Conservation (phyloP, 2,797 vertebrate genomes). For the Avahi laniger region DNA sequence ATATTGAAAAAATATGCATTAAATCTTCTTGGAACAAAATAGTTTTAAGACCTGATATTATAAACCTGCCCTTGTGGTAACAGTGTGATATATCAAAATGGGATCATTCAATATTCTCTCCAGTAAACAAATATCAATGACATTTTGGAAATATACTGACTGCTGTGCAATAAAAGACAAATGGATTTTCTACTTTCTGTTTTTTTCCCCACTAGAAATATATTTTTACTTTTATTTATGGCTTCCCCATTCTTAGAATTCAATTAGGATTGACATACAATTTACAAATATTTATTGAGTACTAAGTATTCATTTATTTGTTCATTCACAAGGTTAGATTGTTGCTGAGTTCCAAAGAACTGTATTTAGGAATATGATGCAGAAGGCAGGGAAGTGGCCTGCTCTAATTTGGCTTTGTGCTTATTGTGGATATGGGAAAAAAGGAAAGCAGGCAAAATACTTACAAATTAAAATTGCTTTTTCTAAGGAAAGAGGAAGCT, state of each 20-base stretch:
- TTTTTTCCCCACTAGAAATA: background rate
- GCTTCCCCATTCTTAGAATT: background rate
- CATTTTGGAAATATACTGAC: background rate
- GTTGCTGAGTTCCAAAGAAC: background rate
- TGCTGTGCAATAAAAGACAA: background rate
- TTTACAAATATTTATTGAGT: background rate
- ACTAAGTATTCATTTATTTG: background rate
- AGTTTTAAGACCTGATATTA: constrained; percentile 53
- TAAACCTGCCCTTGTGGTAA: constrained; percentile 41
- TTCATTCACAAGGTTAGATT: background rate
- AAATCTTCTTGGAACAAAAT: background rate
- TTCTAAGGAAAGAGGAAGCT: background rate
- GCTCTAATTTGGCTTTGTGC: background rate
- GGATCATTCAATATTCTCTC: background rate
- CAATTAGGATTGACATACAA: background rate
- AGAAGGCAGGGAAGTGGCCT: background rate
- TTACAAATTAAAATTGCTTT: constrained; percentile 33
- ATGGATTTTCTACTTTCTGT: background rate
- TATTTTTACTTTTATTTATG: background rate
- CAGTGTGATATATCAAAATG: background rate
- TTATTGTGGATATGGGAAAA: background rate
- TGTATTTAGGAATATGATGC: background rate
- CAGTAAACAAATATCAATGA: constrained; percentile 38
- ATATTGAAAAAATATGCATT: constrained; percentile 41
- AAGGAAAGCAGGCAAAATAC: background rate